Conservation (phyloP, 2,888 invertebrate species). For the Spisula solida region DNA sequence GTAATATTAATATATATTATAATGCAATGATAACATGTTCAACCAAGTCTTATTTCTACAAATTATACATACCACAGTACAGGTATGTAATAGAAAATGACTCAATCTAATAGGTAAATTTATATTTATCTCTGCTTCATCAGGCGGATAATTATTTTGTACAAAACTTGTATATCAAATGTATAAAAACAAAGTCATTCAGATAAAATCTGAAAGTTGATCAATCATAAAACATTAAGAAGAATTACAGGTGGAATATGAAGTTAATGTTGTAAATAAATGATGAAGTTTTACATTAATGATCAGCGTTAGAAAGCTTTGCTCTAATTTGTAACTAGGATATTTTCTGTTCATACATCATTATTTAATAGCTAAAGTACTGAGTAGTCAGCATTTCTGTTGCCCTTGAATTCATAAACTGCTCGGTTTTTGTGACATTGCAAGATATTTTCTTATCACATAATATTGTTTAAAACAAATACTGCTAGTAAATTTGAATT, state of each 20-base stretch:
- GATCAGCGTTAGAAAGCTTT: background rate
- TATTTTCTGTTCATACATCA: background rate
- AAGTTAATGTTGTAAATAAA: slow-evolving; percentile 5
- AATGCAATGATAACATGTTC: background rate
- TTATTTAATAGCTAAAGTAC: background rate
- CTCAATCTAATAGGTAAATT: background rate
- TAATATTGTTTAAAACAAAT: background rate
- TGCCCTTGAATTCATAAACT: too few species aligned
- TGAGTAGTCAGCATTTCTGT: background rate
- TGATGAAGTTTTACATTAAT: background rate
- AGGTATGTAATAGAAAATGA: background rate
- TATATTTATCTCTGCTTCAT: background rate
- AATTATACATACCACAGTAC: background rate
- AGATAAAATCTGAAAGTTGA: slow-evolving; percentile 8
- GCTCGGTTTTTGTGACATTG: background rate
- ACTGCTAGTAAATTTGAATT: too few species aligned
- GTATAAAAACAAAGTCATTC: slow-evolving; percentile 11
- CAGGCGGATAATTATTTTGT: background rate
- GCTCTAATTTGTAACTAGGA: background rate
- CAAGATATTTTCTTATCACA: background rate
- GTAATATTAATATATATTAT: background rate
- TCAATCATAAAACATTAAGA: slow-evolving; percentile 16
- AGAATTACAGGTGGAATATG: slow-evolving; percentile 18
- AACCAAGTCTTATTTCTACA: background rate
- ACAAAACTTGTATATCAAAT: slow-evolving; percentile 19